A percentile compares a stretch with the other conserved stretches of the same genome.
Conservation (phyloP, 2,797 vertebrate species). For the Momotus momota region DNA sequence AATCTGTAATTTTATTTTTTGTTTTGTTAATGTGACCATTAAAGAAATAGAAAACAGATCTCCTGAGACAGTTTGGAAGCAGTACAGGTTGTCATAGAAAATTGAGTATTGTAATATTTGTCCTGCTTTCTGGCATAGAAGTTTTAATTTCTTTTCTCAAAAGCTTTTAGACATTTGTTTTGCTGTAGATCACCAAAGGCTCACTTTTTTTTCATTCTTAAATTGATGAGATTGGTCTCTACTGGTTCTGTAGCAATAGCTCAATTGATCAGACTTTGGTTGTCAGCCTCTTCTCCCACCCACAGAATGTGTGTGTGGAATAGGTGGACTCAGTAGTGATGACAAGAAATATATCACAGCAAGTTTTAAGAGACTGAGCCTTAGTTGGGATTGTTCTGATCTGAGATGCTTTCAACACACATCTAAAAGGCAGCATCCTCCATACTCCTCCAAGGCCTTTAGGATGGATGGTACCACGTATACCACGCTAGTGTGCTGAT, state of each 20-base stretch:
- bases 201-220: background rate
- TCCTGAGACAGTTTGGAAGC: slow-evolving; percentile 11
- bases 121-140: background rate
- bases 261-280: background rate
- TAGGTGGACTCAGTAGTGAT: background rate
- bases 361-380: background rate
- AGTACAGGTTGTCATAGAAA: slow-evolving; percentile 29
- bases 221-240: background rate
- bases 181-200: background rate
- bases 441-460: background rate
- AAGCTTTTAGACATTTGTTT: slow-evolving; percentile 17
- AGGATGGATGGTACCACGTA: background rate
- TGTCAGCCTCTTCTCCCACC: background rate
- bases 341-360: background rate
- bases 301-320: background rate
- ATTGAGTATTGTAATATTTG: slow-evolving; percentile 19
- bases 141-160: slow-evolving; percentile 18
- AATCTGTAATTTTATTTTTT: background rate
- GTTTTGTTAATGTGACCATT: slow-evolving; percentile 24
- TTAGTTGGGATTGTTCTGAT: background rate
- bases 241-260: background rate
- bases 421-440: background rate
- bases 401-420: background rate
- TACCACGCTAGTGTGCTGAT: background rate
- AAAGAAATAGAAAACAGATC: background rate